Base-by-base conservation (phyloP, 2,888 invertebrate genomes). In the Sinelater perroti region DNA sequence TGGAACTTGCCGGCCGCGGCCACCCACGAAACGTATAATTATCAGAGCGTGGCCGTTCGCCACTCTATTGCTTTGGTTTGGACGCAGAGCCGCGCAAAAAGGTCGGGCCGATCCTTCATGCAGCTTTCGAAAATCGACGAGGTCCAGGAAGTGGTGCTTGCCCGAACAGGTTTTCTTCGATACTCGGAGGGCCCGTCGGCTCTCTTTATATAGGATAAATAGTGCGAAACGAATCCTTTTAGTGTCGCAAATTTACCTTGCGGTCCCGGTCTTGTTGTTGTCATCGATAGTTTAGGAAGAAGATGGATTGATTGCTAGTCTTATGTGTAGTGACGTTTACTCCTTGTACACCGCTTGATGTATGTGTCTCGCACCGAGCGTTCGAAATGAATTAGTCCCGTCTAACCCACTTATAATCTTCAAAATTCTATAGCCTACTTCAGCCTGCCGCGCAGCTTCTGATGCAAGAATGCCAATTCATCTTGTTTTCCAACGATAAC, bases 21-120 rank as follows among this genome's bases (percentile, higher is more conserved):
- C 68, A 69, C 67, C 69, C 69, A 69, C 66, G 63, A 64, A 63
- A 64, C 64, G 58, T 67, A 64, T 69, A 67, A 69, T 69, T 69
- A 69, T 66, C 60, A 47, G 60, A 64, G 57, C 56, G 62, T 56
- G 56, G 52, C 61, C 52, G 60, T 56, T 55, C 51, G 33, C 52
- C 26, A 59, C 31, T 55, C 38, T 50, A 51, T 59, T 33, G 51
- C 55, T 59, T 54, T 58, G 53, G 53, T 58, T 58, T 54, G 26
- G 30, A 38, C 21, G 30, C 54, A 59, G 28, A 31, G 33, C 30
- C 31, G 24, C 30, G 16, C 35, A 55, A 59, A 53, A 58, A 55
- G 54, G 49, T 49, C 24, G 30, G 42, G 24, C 42, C 44, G 38
- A 49, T 58, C 30, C 21, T 14, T 53, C 13, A 30, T 30, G 47